These are phyloP conservation scores for Cebus imitator DNA, from an alignment of 2,113 vertebrate genomes.

Conservation along the genomic window DNA sequence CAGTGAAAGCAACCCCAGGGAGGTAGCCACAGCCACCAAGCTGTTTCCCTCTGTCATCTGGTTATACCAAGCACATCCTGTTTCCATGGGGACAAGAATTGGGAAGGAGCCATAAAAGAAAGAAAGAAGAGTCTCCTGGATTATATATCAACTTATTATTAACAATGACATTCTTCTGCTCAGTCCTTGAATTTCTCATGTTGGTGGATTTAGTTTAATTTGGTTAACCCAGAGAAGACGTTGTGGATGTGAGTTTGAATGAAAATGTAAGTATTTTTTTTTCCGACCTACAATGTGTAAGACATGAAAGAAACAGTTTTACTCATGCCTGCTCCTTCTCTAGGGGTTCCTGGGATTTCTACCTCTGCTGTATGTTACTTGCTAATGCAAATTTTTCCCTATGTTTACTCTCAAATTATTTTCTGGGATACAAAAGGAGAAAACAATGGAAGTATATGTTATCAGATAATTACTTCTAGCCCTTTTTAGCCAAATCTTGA, in stretches of 20 bases:
- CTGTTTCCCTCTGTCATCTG: neutral
- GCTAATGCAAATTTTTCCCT: neutral
- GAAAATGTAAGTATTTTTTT: neutral
- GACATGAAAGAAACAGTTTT: neutral
- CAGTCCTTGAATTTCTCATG: neutral
- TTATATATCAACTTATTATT: neutral
- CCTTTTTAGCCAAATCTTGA: constrained; percentile 45
- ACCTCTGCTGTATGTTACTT: neutral
- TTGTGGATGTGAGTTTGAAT: neutral
- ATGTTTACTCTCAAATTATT: neutral
- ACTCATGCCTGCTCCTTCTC: neutral
- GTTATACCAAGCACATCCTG: neutral
- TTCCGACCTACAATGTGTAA: neutral
- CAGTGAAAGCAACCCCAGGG: neutral
- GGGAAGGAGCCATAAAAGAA: neutral
- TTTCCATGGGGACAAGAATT: constrained; percentile 32
- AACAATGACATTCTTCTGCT: neutral
- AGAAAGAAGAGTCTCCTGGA: neutral
- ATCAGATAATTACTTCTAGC: constrained; percentile 49
- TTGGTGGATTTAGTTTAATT: neutral
- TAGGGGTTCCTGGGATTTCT: neutral
- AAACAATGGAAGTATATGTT: constrained; percentile 2
- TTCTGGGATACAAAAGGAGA: neutral
- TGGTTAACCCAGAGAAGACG: neutral
- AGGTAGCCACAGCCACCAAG: neutral